Conservation (phyloP, 2,113 vertebrate species). For the Cavia porcellus region DNA sequence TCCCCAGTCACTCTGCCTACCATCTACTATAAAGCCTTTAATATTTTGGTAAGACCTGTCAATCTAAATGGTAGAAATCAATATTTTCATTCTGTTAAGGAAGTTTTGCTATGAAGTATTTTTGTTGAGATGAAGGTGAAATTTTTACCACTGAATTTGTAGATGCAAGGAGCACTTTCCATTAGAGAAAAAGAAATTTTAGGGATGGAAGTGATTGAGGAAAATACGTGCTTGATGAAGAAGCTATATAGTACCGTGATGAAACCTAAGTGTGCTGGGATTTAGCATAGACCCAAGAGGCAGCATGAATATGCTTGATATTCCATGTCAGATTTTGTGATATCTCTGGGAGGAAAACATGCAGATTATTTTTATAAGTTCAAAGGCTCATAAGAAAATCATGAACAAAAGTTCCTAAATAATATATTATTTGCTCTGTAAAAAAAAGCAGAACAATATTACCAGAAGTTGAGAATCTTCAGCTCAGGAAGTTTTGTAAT, state of each 20-base stretch:
- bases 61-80: not conserved
- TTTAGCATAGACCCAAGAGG: not conserved
- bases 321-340: not conserved
- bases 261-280: not conserved
- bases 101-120: not conserved
- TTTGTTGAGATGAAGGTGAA: not conserved
- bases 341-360: not conserved
- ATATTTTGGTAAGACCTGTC: not conserved
- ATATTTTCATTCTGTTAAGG: not conserved
- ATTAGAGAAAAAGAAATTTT: slow-evolving; percentile 14
- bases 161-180: not conserved
- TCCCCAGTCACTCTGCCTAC: not conserved
- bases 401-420: slow-evolving; percentile 7
- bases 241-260: not conserved
- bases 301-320: not conserved
- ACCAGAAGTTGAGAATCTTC: not conserved
- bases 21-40: not conserved
- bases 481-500: not conserved
- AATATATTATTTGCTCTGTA: not conserved
- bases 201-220: not conserved
- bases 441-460: not conserved
- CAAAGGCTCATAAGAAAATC: slow-evolving; percentile 28
- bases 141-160: not conserved
- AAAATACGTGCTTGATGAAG: not conserved
- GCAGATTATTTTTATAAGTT: not conserved